These are phyloP conservation scores for Apantesis nais DNA, from an alignment of 2,888 invertebrate species.

Conservation along the genomic window DNA sequence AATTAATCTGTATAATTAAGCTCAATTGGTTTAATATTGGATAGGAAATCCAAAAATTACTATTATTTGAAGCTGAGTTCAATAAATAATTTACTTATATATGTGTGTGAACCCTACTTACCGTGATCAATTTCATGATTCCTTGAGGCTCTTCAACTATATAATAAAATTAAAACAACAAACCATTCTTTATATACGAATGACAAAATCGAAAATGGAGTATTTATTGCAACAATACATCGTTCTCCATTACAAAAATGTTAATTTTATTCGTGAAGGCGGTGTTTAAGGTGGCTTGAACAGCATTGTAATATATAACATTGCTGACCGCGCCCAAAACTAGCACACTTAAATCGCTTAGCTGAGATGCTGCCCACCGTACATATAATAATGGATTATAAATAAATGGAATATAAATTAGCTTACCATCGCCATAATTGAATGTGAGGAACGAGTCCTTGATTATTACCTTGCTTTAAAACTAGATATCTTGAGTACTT, in stretches of 20 bases:
- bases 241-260: slow-evolving; percentile 73
- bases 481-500: neutral
- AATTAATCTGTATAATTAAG: neutral
- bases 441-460: slow-evolving; percentile 3
- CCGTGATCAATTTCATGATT: slow-evolving; percentile 73
- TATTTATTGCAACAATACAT: slow-evolving; percentile 75
- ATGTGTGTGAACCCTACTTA: slow-evolving; percentile 53
- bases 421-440: slow-evolving; percentile 1
- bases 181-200: slow-evolving; percentile 76
- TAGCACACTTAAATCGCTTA: slow-evolving; percentile 40
- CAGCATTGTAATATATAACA: slow-evolving; percentile 66
- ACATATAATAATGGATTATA: slow-evolving; percentile 14
- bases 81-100: neutral
- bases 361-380: slow-evolving; percentile 52
- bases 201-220: slow-evolving; percentile 74
- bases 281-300: slow-evolving; percentile 70
- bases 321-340: slow-evolving; percentile 60
- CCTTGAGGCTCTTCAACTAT: slow-evolving; percentile 57
- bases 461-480: too few species aligned
- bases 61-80: neutral
- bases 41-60: neutral
- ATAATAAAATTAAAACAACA: slow-evolving; percentile 62
- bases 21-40: neutral
- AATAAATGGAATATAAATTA: neutral
- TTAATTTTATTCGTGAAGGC: slow-evolving; percentile 76